These are phyloP conservation scores for Oreohelix idahoensis DNA, from an alignment of 1,140 invertebrate species.

Conservation along the genomic window DNA sequence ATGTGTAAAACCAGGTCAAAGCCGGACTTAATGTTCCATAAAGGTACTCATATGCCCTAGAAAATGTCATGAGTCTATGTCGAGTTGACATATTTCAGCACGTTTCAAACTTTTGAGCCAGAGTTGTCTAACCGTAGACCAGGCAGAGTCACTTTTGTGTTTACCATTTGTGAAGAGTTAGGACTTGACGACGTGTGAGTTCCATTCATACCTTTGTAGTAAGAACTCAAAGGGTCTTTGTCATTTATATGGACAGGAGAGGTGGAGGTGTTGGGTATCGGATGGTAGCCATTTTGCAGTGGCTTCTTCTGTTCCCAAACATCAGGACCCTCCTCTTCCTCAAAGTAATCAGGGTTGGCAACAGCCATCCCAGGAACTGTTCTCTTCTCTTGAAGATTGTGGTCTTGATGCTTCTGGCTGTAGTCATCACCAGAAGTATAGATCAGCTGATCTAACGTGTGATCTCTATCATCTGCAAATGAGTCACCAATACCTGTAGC, in stretches of 20 bases:
- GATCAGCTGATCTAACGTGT: constrained; percentile 18
- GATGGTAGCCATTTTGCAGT: not conserved
- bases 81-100: not conserved
- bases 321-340: constrained; percentile 30
- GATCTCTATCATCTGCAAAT: constrained; percentile 33
- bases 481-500: not conserved
- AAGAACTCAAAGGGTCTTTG: not conserved
- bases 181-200: not conserved
- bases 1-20: no score
- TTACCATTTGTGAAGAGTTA: not conserved
- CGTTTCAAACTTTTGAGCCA: constrained; percentile 13
- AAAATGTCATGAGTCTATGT: not conserved
- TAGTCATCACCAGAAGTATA: not conserved
- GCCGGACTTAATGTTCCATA: no score
- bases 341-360: constrained; percentile 50
- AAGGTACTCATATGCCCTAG: not conserved
- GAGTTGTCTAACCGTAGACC: not conserved
- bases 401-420: not conserved
- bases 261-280: constrained; percentile 1
- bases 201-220: constrained; percentile 26
- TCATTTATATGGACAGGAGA: constrained; percentile 20
- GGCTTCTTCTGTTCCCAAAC: constrained; percentile 42
- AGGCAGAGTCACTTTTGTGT: constrained; percentile 14
- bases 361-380: constrained; percentile 10
- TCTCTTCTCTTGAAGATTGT: not conserved